phyloP scores from a whole-genome alignment of 1,140 invertebrate genomes.

The Drosophila pectinifera region DNA sequence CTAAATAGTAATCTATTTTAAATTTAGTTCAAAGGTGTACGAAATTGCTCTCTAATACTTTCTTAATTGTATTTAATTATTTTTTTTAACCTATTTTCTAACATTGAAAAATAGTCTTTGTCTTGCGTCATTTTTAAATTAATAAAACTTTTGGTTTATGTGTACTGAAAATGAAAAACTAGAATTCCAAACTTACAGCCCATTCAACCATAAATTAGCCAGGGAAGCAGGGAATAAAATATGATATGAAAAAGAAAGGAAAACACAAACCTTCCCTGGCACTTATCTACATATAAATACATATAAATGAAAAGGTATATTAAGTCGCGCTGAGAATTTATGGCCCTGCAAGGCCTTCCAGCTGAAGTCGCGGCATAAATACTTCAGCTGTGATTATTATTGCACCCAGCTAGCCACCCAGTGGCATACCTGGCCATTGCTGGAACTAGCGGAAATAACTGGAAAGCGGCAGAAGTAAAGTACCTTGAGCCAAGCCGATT shows the following conservation, averaged over 20 bases:
- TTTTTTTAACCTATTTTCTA: too few relatives aligned
- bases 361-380: constrained; percentile 57
- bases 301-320: constrained; percentile 31
- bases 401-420: constrained; percentile 33
- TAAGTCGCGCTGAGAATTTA: constrained; percentile 60
- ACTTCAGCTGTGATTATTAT: constrained; percentile 69
- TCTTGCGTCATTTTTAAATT: too few relatives aligned
- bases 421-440: constrained; percentile 4
- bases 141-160: too few relatives aligned
- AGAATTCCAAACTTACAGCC: not conserved
- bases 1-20: too few relatives aligned
- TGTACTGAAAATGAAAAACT: not conserved
- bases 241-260: constrained; percentile 22
- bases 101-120: too few relatives aligned
- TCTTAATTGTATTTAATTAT: too few relatives aligned
- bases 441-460: constrained; percentile 29
- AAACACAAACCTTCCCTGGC: constrained; percentile 7
- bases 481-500: constrained; percentile 45
- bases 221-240: constrained; percentile 54
- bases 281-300: constrained; percentile 27
- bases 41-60: too few relatives aligned
- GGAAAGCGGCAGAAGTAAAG: constrained; percentile 39
- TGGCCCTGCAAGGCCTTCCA: constrained; percentile 61
- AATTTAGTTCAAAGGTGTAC: too few relatives aligned
- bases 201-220: constrained; percentile 18